Conservation (phyloP, 2,888 invertebrate species). For the Dermolepida albohirtum region DNA sequence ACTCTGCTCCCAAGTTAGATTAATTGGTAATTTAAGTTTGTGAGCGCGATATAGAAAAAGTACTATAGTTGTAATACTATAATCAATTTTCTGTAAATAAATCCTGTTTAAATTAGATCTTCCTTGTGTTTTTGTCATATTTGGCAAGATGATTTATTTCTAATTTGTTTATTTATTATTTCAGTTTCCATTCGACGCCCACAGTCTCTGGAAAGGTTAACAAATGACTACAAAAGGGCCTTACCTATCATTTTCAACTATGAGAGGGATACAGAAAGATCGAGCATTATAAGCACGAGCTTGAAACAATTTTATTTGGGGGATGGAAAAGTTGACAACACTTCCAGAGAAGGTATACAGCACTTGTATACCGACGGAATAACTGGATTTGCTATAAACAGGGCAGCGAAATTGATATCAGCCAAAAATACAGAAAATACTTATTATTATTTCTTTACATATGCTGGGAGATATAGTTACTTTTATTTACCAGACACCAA, state of each 20-base stretch:
- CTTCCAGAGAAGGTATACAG: conserved; percentile 60
- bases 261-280: conserved; percentile 68
- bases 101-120: too few relatives aligned
- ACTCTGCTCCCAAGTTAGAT: too few relatives aligned
- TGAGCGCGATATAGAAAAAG: too few relatives aligned
- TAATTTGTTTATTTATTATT: not conserved
- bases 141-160: too few relatives aligned
- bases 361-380: conserved; percentile 71
- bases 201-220: conserved; percentile 7
- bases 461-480: conserved; percentile 72
- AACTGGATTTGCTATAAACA: conserved; percentile 71
- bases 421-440: conserved; percentile 68
- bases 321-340: conserved; percentile 62
- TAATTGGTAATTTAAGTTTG: too few relatives aligned
- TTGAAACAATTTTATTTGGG: conserved; percentile 68
- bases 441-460: conserved; percentile 74
- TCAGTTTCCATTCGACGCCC: conserved; percentile 3
- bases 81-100: not conserved
- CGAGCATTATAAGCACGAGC: conserved; percentile 67
- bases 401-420: conserved; percentile 71
- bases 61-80: too few relatives aligned
- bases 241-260: conserved; percentile 76
- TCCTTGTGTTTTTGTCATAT: too few relatives aligned
- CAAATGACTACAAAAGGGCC: conserved; percentile 69
- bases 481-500: conserved; percentile 67